phyloP scores from a whole-genome alignment of 2,888 invertebrate genomes.

The Ophion slaviceki region DNA sequence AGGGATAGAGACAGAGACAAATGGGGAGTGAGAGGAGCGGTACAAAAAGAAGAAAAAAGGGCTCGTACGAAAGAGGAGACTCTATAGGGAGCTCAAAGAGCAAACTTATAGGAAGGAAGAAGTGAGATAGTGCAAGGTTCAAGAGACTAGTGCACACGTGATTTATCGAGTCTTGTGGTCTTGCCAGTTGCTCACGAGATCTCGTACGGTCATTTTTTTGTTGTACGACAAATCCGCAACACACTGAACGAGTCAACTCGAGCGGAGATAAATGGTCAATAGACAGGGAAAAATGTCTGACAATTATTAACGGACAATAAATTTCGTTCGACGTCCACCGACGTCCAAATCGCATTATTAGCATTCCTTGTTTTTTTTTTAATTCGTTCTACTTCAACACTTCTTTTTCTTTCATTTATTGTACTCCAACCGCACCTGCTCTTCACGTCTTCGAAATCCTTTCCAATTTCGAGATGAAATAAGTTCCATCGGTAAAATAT shows the following conservation, averaged over 20 bases:
- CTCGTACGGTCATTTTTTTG: conserved; percentile 11
- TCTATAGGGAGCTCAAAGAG: conserved; percentile 27
- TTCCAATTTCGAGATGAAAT: no score
- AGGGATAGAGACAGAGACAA: background rate
- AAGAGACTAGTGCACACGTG: conserved; percentile 47
- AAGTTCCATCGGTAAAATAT: no score
- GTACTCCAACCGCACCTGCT: no score
- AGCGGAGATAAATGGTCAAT: background rate
- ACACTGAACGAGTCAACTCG: background rate
- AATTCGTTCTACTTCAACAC: no score
- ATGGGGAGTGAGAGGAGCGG: background rate
- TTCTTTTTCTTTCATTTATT: no score
- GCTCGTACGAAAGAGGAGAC: conserved; percentile 19
- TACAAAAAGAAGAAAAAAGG: conserved; percentile 32
- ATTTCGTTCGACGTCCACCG: background rate
- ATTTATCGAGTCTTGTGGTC: conserved; percentile 55
- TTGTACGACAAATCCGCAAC: conserved; percentile 2
- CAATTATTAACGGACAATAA: background rate
- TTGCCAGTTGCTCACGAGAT: conserved; percentile 21
- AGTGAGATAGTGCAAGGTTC: conserved; percentile 46
- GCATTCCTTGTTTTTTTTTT: no score
- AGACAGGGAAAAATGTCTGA: background rate
- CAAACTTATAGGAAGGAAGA: conserved; percentile 26
- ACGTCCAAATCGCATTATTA: no score
- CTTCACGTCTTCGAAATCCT: no score